These are phyloP conservation scores for Mobula hypostoma DNA, from an alignment of 2,113 vertebrate genomes.

Conservation along the genomic window DNA sequence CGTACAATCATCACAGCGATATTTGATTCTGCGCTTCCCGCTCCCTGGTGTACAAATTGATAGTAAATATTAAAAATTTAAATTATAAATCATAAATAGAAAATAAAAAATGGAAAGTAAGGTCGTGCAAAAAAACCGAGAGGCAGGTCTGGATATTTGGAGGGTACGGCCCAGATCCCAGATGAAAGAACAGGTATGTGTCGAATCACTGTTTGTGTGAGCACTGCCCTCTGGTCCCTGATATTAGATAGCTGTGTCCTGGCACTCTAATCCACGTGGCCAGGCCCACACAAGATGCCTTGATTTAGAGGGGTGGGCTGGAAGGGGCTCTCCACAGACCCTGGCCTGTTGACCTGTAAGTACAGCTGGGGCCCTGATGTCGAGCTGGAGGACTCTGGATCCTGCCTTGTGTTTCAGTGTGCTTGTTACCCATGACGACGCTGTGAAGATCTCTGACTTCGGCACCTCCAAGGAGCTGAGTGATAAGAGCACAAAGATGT, in stretches of 20 bases:
- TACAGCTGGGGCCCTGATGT: neutral
- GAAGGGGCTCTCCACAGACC: neutral
- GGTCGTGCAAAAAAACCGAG: too few species aligned
- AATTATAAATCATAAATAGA: too few species aligned
- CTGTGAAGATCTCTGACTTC: slow-evolving; percentile 96
- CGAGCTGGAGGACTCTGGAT: neutral
- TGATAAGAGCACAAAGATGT: slow-evolving; percentile 98
- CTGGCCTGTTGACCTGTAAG: neutral
- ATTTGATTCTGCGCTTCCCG: too few species aligned
- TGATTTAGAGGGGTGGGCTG: neutral
- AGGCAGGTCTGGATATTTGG: too few species aligned
- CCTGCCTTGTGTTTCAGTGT: slow-evolving; percentile 60
- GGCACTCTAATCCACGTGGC: neutral
- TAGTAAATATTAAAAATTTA: too few species aligned
- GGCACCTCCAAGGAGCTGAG: slow-evolving; percentile 97
- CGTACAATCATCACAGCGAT: too few species aligned
- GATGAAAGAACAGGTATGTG: too few species aligned
- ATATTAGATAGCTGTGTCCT: neutral
- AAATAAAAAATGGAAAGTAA: too few species aligned
- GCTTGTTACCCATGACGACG: slow-evolving; percentile 89
- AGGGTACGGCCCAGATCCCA: too few species aligned
- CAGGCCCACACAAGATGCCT: neutral
- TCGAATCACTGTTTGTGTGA: too few species aligned
- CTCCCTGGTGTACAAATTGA: too few species aligned
- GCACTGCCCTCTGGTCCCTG: neutral